These are phyloP conservation scores for Catharus bicknelli DNA, from an alignment of 2,113 vertebrate species.

Conservation along the genomic window DNA sequence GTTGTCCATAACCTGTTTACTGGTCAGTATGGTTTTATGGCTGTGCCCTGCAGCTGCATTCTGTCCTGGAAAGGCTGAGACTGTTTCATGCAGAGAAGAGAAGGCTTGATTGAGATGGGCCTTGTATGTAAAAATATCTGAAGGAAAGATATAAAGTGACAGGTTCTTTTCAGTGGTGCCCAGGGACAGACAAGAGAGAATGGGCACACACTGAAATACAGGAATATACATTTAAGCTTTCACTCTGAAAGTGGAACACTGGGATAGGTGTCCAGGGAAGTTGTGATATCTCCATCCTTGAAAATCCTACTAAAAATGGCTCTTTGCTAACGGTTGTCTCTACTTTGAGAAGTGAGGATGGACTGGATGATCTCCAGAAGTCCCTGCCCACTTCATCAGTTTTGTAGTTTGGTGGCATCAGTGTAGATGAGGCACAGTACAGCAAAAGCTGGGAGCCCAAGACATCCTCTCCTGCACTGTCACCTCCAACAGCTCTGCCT, in stretches of 20 bases:
- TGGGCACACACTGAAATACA: neutral
- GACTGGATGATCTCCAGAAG: neutral
- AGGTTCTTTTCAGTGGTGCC: neutral
- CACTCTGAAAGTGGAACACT: neutral
- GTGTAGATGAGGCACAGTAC: neutral
- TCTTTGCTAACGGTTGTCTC: rapidly evolving
- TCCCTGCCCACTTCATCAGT: neutral
- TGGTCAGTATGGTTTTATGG: neutral
- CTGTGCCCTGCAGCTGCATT: neutral
- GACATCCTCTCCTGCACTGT: neutral
- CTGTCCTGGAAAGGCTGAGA: neutral
- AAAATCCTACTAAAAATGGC: neutral
- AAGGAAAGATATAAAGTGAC: neutral
- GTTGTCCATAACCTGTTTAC: neutral
- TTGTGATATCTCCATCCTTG: neutral
- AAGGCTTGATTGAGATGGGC: neutral
- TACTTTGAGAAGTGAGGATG: neutral
- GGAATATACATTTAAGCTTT: neutral
- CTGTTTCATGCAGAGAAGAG: neutral
- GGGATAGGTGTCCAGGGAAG: neutral
- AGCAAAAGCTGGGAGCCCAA: neutral
- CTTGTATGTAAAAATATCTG: neutral
- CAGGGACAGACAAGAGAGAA: neutral
- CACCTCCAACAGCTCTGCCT: neutral
- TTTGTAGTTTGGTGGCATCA: neutral